Conservation (phyloP, 2,113 vertebrate species). For the Xiphias gladius region DNA sequence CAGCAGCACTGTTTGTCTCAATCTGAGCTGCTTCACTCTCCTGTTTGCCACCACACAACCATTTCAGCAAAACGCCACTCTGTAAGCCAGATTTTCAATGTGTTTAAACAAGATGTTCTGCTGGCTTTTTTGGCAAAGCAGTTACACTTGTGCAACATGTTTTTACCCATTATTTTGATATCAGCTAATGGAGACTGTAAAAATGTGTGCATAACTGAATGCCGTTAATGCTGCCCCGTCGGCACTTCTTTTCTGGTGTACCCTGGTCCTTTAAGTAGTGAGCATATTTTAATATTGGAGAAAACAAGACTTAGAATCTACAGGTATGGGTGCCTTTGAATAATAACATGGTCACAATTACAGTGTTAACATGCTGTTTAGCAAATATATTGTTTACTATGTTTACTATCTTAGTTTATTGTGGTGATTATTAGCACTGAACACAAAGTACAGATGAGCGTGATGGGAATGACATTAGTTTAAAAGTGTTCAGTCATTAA, state of each 20-base stretch:
- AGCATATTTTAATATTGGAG: not conserved
- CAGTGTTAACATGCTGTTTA: not conserved
- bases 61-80: constrained; percentile 33
- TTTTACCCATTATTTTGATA: not conserved
- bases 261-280: not conserved
- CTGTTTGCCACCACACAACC: constrained; percentile 31
- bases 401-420: not conserved
- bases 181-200: not conserved
- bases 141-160: not conserved
- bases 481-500: not conserved
- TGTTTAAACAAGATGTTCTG: constrained; percentile 41
- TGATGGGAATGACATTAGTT: not conserved
- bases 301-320: not conserved
- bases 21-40: constrained; percentile 64
- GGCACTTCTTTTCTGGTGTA: not conserved
- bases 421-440: not conserved
- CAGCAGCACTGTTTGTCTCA: constrained; percentile 72
- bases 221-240: not conserved
- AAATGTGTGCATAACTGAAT: not conserved
- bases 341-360: not conserved
- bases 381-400: not conserved
- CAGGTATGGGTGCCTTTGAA: not conserved
- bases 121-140: constrained; percentile 26
- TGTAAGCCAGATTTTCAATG: constrained; percentile 20
- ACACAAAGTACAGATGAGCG: not conserved